phyloP scores from a whole-genome alignment of 92 coral and sea anemone species.

The Parazoanthus darwini region DNA sequence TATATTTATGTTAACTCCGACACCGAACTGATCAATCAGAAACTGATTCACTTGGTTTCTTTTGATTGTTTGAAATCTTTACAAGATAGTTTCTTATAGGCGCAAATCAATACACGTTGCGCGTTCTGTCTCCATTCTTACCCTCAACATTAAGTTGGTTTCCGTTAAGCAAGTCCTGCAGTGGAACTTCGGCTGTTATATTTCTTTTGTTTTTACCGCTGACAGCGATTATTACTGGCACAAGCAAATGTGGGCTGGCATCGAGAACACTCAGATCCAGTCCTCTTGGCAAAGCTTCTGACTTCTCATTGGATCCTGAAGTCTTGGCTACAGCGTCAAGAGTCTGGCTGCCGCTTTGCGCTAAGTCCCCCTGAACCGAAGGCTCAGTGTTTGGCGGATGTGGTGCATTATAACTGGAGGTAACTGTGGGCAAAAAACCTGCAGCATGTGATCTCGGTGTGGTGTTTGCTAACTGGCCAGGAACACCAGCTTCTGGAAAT shows the following conservation, averaged over 20 bases:
- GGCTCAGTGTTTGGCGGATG: slow-evolving; percentile 7
- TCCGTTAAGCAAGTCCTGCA: slow-evolving; percentile 68
- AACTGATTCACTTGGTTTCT: not conserved
- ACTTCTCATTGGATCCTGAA: slow-evolving; percentile 34
- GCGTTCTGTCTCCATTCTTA: slow-evolving; percentile 12
- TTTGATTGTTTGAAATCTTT: not conserved
- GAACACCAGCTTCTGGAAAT: slow-evolving; percentile 10
- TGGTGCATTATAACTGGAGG: not conserved
- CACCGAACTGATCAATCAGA: not conserved
- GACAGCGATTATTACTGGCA: slow-evolving; percentile 72
- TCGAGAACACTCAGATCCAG: slow-evolving; percentile 49
- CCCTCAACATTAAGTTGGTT: slow-evolving; percentile 57
- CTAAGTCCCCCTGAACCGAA: slow-evolving; percentile 11
- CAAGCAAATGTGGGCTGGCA: slow-evolving; percentile 45
- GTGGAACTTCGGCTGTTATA: slow-evolving; percentile 55
- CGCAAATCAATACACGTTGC: not conserved
- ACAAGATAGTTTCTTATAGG: not conserved
- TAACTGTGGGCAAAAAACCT: slow-evolving; percentile 17
- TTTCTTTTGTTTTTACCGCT: slow-evolving; percentile 53
- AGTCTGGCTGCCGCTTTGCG: slow-evolving; percentile 24
- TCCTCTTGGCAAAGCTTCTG: slow-evolving; percentile 48
- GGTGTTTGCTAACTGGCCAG: slow-evolving; percentile 10
- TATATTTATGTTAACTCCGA: not conserved
- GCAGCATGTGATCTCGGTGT: slow-evolving; percentile 11
- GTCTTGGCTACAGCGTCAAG: slow-evolving; percentile 10